Conservation (phyloP, 2,888 invertebrate genomes). For the Cinara cedri region DNA sequence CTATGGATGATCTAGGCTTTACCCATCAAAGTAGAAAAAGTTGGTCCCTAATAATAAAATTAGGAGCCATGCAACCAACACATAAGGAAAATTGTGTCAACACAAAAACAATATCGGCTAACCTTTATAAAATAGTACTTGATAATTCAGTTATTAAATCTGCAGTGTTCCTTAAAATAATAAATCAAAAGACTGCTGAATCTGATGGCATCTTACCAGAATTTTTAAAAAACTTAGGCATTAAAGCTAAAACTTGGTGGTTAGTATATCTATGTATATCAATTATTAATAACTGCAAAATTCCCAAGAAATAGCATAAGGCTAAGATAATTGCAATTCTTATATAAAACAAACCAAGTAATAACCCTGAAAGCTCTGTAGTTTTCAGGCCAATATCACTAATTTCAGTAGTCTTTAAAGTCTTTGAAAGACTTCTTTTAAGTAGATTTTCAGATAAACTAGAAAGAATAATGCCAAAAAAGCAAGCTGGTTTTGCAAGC, state of each 20-base stretch:
- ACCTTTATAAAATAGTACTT: constrained; percentile 14
- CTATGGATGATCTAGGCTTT: constrained; percentile 2
- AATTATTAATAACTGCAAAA: constrained; percentile 2
- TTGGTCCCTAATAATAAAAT: not conserved
- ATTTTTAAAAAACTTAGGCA: constrained; percentile 14
- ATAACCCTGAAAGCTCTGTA: not conserved
- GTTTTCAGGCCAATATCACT: constrained; percentile 12
- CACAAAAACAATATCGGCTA: not conserved
- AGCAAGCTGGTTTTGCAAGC: constrained; percentile 6
- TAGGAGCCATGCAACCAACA: constrained; percentile 10
- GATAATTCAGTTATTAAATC: constrained; percentile 5
- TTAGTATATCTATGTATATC: constrained; percentile 9
- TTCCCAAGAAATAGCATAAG: not conserved
- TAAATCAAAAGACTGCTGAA: not conserved
- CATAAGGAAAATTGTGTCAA: constrained; percentile 1
- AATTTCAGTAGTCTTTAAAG: constrained; percentile 4
- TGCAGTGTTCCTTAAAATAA: constrained; percentile 7
- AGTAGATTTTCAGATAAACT: constrained; percentile 11
- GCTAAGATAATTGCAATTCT: constrained; percentile 11
- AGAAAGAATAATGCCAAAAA: constrained; percentile 5
- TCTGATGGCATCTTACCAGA: not conserved
- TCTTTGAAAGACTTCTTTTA: constrained; percentile 17
- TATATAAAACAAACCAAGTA: not conserved
- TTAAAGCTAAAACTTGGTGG: constrained; percentile 7
- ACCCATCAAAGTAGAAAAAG: constrained; percentile 6